A percentile compares a stretch with the other conserved stretches of the same genome.
Conservation (phyloP, 2,797 vertebrate genomes). For the Myotis pilosus region DNA sequence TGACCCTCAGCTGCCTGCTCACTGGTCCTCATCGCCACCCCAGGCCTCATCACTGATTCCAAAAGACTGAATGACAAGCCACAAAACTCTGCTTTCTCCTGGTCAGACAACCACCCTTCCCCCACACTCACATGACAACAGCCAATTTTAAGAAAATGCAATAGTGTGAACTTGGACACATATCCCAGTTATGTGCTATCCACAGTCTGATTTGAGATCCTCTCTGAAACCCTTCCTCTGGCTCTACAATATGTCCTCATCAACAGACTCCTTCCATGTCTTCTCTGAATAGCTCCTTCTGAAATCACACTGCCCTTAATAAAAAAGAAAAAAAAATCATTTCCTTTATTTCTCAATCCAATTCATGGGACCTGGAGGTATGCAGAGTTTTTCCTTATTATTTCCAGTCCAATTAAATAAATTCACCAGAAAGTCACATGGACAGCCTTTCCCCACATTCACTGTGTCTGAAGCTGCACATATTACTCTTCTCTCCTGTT, state of each 20-base stretch:
- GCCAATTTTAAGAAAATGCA: neutral
- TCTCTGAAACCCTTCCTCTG: neutral
- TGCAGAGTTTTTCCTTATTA: neutral
- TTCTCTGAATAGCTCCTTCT: neutral
- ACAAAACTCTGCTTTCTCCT: neutral
- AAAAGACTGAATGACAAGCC: neutral
- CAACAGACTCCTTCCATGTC: neutral
- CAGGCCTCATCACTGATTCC: neutral
- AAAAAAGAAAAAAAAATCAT: neutral
- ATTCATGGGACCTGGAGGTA: neutral
- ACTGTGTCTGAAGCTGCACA: neutral
- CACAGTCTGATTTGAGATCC: neutral
- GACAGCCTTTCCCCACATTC: neutral
- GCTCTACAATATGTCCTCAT: neutral
- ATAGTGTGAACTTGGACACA: neutral
- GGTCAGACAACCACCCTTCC: neutral
- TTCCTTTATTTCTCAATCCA: neutral
- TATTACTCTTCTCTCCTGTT: neutral
- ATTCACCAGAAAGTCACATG: neutral
- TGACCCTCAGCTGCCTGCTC: too few relatives aligned
- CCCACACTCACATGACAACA: neutral
- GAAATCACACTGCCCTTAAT: neutral
- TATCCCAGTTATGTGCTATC: neutral
- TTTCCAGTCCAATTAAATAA: neutral
- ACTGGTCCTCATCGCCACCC: neutral